Conservation (phyloP, 2,113 vertebrate genomes). For the Coracopsis vasa region DNA sequence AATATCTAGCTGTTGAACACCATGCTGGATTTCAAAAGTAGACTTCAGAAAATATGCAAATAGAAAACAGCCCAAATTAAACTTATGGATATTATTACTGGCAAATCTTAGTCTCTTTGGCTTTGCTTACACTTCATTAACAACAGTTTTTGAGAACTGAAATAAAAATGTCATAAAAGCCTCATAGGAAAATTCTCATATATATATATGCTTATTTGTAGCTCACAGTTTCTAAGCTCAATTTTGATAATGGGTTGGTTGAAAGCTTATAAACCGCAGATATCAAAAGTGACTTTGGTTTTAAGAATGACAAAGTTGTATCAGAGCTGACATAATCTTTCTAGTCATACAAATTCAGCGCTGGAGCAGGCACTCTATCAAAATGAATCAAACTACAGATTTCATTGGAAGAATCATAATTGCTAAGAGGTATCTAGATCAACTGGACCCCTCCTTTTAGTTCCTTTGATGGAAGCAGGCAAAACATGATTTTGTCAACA, state of each 20-base stretch:
- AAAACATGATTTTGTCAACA: background rate
- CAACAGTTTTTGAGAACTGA: background rate
- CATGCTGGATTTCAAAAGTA: background rate
- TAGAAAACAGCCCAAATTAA: background rate
- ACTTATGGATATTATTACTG: background rate
- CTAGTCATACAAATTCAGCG: background rate
- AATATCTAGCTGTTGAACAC: background rate
- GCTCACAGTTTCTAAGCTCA: background rate
- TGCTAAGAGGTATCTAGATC: background rate
- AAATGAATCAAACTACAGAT: background rate
- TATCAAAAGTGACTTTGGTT: background rate
- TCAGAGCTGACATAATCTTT: background rate
- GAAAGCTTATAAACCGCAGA: background rate
- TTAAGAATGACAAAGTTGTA: background rate
- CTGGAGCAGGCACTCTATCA: background rate
- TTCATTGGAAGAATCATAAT: background rate
- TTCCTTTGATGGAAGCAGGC: background rate
- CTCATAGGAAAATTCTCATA: background rate
- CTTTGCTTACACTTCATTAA: background rate
- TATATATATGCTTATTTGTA: background rate
- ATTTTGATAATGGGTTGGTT: background rate
- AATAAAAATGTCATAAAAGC: background rate
- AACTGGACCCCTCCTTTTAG: background rate
- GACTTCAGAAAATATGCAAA: background rate
- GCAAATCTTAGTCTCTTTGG: background rate